These are phyloP conservation scores for Drosophila lacertosa DNA, from an alignment of 1,140 invertebrate species.

Conservation along the genomic window DNA sequence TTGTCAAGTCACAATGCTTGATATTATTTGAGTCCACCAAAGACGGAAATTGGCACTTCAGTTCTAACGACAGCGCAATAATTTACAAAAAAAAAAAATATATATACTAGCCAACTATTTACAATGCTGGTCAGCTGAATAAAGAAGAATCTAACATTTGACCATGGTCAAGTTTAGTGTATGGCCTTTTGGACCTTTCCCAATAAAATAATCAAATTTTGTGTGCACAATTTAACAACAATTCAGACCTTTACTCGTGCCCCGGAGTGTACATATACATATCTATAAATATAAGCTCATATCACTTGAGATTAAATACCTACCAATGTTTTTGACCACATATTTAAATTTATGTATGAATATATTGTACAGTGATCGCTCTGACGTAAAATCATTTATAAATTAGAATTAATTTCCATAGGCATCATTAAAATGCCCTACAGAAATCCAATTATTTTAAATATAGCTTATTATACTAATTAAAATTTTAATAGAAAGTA, in stretches of 20 bases:
- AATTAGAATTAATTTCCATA: too few species aligned
- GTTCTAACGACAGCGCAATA: neutral
- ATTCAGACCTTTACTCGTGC: neutral
- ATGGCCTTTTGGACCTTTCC: too few species aligned
- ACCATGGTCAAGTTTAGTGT: too few species aligned
- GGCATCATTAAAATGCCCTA: too few species aligned
- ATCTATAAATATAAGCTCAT: neutral
- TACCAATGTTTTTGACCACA: neutral
- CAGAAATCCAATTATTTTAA: too few species aligned
- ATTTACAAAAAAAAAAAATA: neutral
- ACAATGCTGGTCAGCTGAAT: neutral
- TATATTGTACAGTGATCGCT: too few species aligned
- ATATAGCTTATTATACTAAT: too few species aligned
- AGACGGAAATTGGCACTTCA: neutral
- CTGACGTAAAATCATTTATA: too few species aligned
- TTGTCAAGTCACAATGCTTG: neutral
- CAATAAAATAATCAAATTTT: too few species aligned
- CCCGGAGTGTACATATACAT: neutral
- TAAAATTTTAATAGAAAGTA: too few species aligned
- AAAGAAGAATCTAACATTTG: neutral
- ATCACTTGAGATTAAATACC: slow-evolving; percentile 42
- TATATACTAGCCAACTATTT: neutral
- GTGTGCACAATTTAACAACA: too few species aligned
- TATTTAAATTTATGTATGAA: neutral
- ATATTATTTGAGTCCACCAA: neutral